Evolutionary conservation across 2,113 vertebrate species (phyloP), one percentile per base, ranked within the genome.

Genomic region (Nettapus auritus): DNA sequence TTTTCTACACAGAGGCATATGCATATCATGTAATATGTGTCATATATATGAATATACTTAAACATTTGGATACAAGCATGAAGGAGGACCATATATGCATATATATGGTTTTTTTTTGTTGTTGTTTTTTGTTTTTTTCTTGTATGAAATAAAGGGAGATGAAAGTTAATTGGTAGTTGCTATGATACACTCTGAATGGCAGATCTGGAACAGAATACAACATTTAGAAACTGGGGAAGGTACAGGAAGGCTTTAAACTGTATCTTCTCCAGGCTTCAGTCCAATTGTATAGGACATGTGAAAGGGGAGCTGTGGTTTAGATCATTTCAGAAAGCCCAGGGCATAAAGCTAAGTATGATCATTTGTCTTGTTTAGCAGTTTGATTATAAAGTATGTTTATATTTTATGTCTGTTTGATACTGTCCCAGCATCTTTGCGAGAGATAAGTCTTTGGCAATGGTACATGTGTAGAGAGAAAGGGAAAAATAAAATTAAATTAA

Each of bases 361-460:
- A 81, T 75, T 95, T 84, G 29, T 88, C 88, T 94, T 90, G 60
- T 88, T 94, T 93, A 91, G 68, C 52, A 83, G 93, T 88, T 90
- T 96, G 88, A 93, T 96, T 90, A 88, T 95, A 88, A 96, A 75
- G 38, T 95, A 93, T 53, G 34, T 75, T 90, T 88, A 53, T 48
- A 56, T 88, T 91, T 96, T 93, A 86, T 83, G 42, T 25, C 64
- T 91, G 13, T 56, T 93, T 90, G 91, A 56, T 96, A 86, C 68
- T 75, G 42, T 91, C 82, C 76, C 79, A 93, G 52, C 23, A 63
- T 89, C 67, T 86, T 88, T 77, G 50, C 46, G 83, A 83, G 59
- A 91, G 46, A 55, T 67, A 91, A 66, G 76, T 97, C 88, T 91
- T 94, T 86, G 52, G 33, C 52, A 82, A 12, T 90, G 73, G 29